Evolutionary conservation across 2,797 vertebrate species (phyloP).

Genomic region (Aldrovandia affinis): DNA sequence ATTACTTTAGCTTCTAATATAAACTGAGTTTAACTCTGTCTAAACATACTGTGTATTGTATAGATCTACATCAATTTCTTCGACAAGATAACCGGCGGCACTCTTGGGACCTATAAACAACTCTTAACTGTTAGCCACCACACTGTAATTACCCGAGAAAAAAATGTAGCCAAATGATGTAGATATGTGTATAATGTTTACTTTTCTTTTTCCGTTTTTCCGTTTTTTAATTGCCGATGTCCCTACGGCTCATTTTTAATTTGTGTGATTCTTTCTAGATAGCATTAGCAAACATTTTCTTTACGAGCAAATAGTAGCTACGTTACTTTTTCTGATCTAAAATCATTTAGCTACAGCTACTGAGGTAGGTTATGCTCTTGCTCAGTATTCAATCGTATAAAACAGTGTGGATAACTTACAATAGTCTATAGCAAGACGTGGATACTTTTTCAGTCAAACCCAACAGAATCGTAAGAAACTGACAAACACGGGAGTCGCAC

Average conservation of each 20-base stretch:
- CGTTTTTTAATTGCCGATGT: neutral
- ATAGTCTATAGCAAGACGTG: neutral
- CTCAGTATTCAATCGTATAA: neutral
- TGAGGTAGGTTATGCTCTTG: neutral
- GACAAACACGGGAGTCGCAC: slow-evolving; percentile 39
- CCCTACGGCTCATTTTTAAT: neutral
- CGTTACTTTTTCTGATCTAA: neutral
- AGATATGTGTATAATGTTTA: neutral
- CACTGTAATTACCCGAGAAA: neutral
- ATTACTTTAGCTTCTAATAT: neutral
- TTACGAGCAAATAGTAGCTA: neutral
- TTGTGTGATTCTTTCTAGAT: neutral
- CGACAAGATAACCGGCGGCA: neutral
- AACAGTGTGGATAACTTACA: neutral
- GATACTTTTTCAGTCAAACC: slow-evolving; percentile 35
- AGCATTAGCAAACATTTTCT: neutral
- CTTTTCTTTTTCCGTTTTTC: neutral
- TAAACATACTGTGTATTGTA: slow-evolving; percentile 6
- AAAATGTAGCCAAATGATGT: neutral
- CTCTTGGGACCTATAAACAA: neutral
- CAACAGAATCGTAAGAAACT: neutral
- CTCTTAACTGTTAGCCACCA: neutral
- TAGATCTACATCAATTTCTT: neutral
- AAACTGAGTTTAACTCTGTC: neutral
- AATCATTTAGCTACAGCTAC: neutral